These are phyloP conservation scores for Erebia palarica DNA, from an alignment of 2,888 invertebrate species.

Conservation along the genomic window DNA sequence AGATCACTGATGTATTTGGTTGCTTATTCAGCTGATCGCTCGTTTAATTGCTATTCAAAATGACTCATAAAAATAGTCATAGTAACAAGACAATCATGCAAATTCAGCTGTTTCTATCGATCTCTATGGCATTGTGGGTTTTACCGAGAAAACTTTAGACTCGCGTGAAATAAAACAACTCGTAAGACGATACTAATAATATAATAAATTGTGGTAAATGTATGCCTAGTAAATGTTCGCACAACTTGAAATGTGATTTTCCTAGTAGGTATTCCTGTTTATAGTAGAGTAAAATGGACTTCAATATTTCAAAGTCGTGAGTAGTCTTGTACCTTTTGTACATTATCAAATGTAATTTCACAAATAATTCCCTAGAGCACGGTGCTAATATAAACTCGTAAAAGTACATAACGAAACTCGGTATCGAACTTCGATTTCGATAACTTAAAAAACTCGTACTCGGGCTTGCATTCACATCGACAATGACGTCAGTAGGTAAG, in stretches of 20 bases:
- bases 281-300: not conserved
- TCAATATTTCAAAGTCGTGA: not conserved
- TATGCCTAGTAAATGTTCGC: too few relatives aligned
- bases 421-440: not conserved
- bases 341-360: too few relatives aligned
- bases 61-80: conserved; percentile 11
- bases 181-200: not conserved
- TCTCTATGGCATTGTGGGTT: conserved; percentile 18
- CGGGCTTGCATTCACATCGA: conserved; percentile 2
- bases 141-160: conserved; percentile 22
- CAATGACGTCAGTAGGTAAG: conserved; percentile 14
- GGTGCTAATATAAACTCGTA: too few relatives aligned
- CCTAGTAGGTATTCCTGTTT: not conserved
- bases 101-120: conserved; percentile 18
- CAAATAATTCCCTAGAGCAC: too few relatives aligned
- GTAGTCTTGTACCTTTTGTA: not conserved
- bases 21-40: conserved; percentile 13
- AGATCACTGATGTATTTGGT: conserved; percentile 3
- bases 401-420: not conserved
- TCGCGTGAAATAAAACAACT: conserved; percentile 17
- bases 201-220: too few relatives aligned
- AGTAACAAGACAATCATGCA: conserved; percentile 15
- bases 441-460: not conserved
- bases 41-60: conserved; percentile 2
- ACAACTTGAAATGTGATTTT: too few relatives aligned